Percentiles rank a stretch among this genome's conserved stretches.
phyloP scores from a whole-genome alignment of 37 sponge, comb jelly and placozoan species.

The Oscarella lobularis region DNA sequence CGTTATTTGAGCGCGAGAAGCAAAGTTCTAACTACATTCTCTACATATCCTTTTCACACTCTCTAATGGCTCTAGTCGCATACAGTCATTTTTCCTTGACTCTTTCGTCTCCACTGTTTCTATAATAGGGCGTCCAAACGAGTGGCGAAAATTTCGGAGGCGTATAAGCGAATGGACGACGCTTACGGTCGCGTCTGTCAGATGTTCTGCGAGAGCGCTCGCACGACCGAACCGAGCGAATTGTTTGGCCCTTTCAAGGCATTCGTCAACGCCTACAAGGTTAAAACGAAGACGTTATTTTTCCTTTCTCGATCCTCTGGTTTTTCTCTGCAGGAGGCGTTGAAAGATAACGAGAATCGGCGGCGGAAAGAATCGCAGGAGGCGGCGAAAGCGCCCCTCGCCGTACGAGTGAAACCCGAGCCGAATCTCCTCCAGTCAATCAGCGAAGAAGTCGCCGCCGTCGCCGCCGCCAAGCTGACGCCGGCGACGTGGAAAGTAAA shows the following conservation, averaged over 20 bases:
- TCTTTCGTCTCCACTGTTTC: constrained; percentile 33
- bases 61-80: not conserved
- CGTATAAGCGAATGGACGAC: constrained; percentile 59
- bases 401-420: not conserved
- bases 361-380: not conserved
- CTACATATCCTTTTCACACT: constrained; percentile 57
- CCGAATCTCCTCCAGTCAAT: not conserved
- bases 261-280: constrained; percentile 61
- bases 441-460: not conserved
- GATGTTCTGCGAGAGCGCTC: constrained; percentile 63
- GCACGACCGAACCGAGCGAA: constrained; percentile 42
- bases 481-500: not conserved
- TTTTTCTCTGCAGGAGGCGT: not conserved
- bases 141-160: constrained; percentile 32
- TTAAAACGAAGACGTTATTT: not conserved
- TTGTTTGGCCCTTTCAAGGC: constrained; percentile 51
- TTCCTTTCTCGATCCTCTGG: not conserved
- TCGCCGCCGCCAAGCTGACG: not conserved
- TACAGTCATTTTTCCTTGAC: constrained; percentile 17
- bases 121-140: constrained; percentile 38
- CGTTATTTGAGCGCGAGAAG: constrained; percentile 31
- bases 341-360: not conserved
- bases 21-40: constrained; percentile 56
- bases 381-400: not conserved
- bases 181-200: constrained; percentile 59